These are phyloP conservation scores for Eupithecia centaureata DNA, from an alignment of 2,888 invertebrate species.

Conservation along the genomic window DNA sequence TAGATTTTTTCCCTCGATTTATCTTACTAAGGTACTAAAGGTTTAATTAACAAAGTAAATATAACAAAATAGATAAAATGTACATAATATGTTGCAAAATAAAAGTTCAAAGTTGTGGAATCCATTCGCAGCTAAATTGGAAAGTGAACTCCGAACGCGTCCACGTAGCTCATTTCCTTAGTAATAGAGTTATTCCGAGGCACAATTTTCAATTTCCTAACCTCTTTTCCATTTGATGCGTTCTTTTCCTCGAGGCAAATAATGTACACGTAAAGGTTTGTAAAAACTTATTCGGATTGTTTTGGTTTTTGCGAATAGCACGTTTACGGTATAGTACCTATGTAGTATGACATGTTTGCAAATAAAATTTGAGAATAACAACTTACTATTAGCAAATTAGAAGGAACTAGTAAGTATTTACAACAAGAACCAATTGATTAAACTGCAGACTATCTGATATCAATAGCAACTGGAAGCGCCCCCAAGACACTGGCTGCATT, in stretches of 20 bases:
- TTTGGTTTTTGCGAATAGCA: not conserved
- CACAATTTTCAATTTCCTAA: conserved; percentile 82
- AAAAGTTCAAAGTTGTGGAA: not conserved
- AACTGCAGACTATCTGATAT: no score
- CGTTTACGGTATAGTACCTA: not conserved
- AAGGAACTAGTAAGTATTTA: no score
- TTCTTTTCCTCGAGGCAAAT: conserved; percentile 54
- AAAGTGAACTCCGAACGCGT: conserved; percentile 55
- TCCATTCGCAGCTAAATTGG: conserved; percentile 29
- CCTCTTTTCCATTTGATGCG: conserved; percentile 66
- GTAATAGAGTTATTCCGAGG: conserved; percentile 81
- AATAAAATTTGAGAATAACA: no score
- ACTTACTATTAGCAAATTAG: no score
- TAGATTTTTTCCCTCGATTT: no score
- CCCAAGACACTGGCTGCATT: no score
- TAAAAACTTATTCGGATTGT: not conserved
- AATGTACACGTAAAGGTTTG: conserved; percentile 36
- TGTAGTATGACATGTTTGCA: no score
- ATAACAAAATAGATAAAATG: no score
- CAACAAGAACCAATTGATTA: no score
- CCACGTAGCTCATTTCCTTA: conserved; percentile 81
- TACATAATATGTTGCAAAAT: not conserved
- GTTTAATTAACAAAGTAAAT: no score
- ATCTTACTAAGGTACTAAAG: no score
- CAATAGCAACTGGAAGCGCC: no score